phyloP scores from a whole-genome alignment of 2,797 vertebrate species.

The Anguilla obscura region DNA sequence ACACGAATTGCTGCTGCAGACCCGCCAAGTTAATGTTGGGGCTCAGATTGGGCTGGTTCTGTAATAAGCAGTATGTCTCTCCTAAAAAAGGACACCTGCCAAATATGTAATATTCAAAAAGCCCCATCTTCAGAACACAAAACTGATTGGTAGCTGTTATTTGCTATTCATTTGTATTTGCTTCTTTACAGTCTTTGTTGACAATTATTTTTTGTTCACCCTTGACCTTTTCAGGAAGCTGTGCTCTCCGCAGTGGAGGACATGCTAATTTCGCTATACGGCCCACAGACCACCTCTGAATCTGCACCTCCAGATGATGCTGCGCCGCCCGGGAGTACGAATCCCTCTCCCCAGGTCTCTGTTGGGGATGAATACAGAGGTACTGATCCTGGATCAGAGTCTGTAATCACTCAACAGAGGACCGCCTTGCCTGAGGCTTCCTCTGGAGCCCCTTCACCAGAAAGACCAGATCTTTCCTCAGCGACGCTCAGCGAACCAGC shows the following conservation, averaged over 20 bases:
- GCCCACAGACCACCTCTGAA: conserved; percentile 61
- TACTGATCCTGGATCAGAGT: not conserved
- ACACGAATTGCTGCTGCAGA: not conserved
- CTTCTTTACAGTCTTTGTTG: not conserved
- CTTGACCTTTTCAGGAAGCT: conserved; percentile 74
- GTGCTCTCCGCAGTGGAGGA: conserved; percentile 84
- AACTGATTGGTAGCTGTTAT: not conserved
- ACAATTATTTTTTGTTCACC: not conserved
- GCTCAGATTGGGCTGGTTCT: not conserved
- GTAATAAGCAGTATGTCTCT: not conserved
- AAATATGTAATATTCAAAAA: not conserved
- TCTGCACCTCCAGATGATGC: not conserved
- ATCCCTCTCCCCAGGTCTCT: not conserved
- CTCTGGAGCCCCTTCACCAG: conserved; percentile 5
- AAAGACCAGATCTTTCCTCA: conserved; percentile 20
- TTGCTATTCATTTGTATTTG: not conserved
- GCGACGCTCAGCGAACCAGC: conserved; percentile 15
- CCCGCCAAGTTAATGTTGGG: not conserved
- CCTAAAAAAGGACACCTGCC: not conserved
- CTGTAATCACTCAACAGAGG: conserved; percentile 42
- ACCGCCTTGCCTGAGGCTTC: conserved; percentile 44
- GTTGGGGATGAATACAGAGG: not conserved
- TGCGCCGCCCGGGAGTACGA: not conserved
- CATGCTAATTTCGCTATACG: conserved; percentile 84
- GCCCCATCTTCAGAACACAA: not conserved